phyloP scores from a whole-genome alignment of 1,140 invertebrate genomes.

The Limonius californicus region DNA sequence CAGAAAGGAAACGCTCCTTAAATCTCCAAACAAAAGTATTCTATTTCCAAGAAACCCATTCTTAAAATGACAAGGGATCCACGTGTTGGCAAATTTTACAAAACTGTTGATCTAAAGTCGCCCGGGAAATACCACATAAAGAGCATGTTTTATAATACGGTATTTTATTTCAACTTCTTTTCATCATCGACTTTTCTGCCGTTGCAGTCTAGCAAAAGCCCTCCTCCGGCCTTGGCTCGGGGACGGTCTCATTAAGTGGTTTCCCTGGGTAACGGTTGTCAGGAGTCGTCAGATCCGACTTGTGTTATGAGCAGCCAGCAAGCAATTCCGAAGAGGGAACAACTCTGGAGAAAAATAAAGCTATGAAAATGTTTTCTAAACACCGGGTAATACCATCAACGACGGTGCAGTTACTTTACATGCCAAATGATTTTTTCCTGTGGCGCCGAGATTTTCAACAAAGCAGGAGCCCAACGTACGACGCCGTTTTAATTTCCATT shows the following conservation, averaged over 20 bases:
- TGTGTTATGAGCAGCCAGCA: conserved; percentile 27
- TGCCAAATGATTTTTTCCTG: neutral
- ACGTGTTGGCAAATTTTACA: no score
- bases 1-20: no score
- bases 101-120: neutral
- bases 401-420: no score
- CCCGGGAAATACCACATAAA: neutral
- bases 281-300: conserved; percentile 30
- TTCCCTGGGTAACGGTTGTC: conserved; percentile 42
- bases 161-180: conserved; percentile 5
- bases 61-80: no score
- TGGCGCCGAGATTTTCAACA: neutral
- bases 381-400: conserved; percentile 13
- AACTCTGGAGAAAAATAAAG: conserved; percentile 24
- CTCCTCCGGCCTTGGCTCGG: conserved; percentile 1
- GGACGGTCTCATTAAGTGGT: conserved; percentile 42
- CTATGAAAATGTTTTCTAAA: conserved; percentile 24
- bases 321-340: conserved; percentile 23
- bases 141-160: neutral
- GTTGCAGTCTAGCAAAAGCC: conserved; percentile 6
- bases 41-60: no score
- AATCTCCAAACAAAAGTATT: no score
- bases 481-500: no score
- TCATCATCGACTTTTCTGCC: conserved; percentile 5
- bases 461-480: neutral